Evolutionary conservation across 2,888 invertebrate species (phyloP), one percentile per base, ranked within the genome.

Genomic region (Synergus umbraculus): DNA sequence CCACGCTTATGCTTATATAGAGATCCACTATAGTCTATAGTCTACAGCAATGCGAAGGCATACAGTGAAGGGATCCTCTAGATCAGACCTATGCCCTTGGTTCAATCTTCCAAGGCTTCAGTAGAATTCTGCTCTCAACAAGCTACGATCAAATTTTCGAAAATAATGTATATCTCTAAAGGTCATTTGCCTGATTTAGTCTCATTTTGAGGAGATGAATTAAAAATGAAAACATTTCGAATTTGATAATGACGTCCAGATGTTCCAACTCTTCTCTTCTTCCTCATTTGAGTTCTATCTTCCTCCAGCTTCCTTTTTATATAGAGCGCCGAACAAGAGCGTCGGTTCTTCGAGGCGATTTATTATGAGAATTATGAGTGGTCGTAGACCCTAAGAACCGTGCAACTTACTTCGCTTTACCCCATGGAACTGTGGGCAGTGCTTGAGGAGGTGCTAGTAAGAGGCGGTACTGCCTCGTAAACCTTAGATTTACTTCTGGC

Each of bases 381-480:
- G 85, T 84, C 87, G 79, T 84, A 83, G 84, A 80, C 82, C 83
- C 83, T 85, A 84, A 86, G 84, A 85, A 85, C 83, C 83, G 83
- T 82, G 84, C 85, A 79, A 85, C 84, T 86, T 84, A 84, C 83
- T 73, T 82, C 83, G 83, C 79, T 80, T 83, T 83, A 80, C 84
- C 82, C 84, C 86, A 78, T 84, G 87, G 85, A 87, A 88, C 87
- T 88, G 89, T 88, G 89, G 89, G 89, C 88, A 89, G 89, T 88
- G 90, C 90, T 91, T 89, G 90, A 91, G 92, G 91, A 92, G 92
- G 92, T 90, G 92, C 92, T 90, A 91, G 92, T 91, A 92, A 92
- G 92, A 91, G 92, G 92, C 92, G 92, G 92, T 90, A 90, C 92
- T 91, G 91, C 91, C 92, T 92, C 92, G 91, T 92, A 92, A 92